These are phyloP conservation scores for Bufo gargarizans DNA, from an alignment of 2,113 vertebrate genomes.

Conservation along the genomic window DNA sequence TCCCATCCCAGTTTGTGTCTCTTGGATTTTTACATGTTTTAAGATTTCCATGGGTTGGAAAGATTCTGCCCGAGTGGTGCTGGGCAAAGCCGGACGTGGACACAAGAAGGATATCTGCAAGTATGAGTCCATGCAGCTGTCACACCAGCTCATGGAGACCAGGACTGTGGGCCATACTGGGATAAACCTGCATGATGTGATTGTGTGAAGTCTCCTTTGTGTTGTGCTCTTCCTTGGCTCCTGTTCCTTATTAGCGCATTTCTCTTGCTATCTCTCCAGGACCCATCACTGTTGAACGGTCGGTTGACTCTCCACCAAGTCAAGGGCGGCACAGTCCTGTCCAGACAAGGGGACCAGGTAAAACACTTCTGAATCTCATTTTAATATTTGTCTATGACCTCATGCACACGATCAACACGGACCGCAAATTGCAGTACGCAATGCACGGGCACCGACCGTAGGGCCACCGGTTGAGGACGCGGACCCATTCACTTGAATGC, in stretches of 20 bases:
- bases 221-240: no score
- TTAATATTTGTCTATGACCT: no score
- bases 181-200: no score
- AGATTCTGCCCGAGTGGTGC: neutral
- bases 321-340: conserved; percentile 84
- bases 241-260: neutral
- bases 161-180: no score
- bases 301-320: conserved; percentile 86
- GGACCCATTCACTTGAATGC: no score
- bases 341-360: conserved; percentile 92
- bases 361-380: conserved; percentile 50
- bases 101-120: neutral
- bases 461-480: no score
- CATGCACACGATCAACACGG: no score
- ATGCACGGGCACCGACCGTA: no score
- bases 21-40: neutral
- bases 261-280: conserved; percentile 65
- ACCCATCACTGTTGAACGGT: conserved; percentile 81
- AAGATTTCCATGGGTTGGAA: neutral
- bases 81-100: neutral
- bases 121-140: no score
- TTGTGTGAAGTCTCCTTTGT: no score
- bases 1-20: conserved; percentile 28
- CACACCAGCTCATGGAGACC: no score
- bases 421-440: no score